Conservation (phyloP, 2,797 vertebrate genomes). For the Gallinago nigripennis region DNA sequence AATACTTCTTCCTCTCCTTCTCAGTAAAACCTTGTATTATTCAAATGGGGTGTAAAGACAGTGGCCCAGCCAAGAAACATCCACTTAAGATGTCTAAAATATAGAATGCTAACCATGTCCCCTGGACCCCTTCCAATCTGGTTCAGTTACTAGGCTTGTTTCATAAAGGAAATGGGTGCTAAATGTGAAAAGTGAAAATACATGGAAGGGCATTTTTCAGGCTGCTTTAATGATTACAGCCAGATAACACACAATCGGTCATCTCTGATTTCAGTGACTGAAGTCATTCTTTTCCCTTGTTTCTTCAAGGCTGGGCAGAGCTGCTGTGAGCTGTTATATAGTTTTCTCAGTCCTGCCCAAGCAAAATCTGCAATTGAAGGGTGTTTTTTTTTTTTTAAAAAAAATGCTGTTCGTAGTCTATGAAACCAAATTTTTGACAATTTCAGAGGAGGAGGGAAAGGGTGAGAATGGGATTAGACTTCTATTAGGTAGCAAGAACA, state of each 20-base stretch:
- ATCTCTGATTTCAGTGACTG: not conserved
- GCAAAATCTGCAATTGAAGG: not conserved
- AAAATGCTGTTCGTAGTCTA: not conserved
- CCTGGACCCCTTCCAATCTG: slow-evolving; percentile 8
- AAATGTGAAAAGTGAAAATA: slow-evolving; percentile 17
- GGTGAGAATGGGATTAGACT: not conserved
- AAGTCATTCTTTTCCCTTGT: not conserved
- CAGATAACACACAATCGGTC: not conserved
- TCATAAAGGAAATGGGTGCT: slow-evolving; percentile 21
- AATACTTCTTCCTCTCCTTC: not conserved
- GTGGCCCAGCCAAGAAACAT: not conserved
- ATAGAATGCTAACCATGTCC: not conserved
- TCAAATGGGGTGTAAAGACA: not conserved
- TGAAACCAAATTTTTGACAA: not conserved
- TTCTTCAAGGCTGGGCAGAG: not conserved
- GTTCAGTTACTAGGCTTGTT: not conserved
- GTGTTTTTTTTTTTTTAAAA: not conserved
- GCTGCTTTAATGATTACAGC: not conserved
- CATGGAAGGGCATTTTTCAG: not conserved
- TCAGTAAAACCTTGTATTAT: slow-evolving; percentile 26
- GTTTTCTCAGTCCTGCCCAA: not conserved
- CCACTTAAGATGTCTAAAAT: slow-evolving; percentile 27
- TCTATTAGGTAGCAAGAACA: slow-evolving; percentile 2
- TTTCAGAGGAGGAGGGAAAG: not conserved
- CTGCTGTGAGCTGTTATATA: not conserved